Base-by-base conservation (phyloP, 1,140 invertebrate genomes). In the Solenopsis invicta region DNA sequence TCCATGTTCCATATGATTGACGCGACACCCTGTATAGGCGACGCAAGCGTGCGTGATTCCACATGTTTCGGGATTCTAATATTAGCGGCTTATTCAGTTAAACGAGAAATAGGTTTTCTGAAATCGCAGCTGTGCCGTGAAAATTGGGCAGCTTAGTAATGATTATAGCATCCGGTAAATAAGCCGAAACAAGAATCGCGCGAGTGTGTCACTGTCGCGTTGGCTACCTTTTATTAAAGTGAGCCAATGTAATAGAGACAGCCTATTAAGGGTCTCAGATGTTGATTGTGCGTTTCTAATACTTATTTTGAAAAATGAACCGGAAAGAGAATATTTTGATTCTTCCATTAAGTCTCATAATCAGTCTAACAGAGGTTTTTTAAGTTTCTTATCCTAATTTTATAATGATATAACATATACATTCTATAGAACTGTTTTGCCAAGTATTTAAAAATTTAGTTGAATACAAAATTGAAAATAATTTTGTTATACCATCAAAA, bases 51-150 rank as follows among this genome's bases (percentile, higher is more conserved):
- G 34, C 69, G 64, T 87, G 92, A 85, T 93, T 93, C 91, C 93
- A 94, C 91, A 87, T 88, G 94, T 94, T 93, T 94, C 93, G 10
- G 52, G 59, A 87, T 87, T 93, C 94, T 94, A 94, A 94, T 94
- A 93, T 94, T 94, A 94, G 93, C 91, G 12, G 88, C 84, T 91
- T 92, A 90, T 93, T 93, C 92, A 91, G 90, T 94, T 92, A 69
- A 71, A 77, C 78, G 85, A 78, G 64, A 74, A 76, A 77, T 85
- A 87, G 75, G 62, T 76, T 90, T 87, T 87, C 76, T 78, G 87
- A 77, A 86, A 89, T 87, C 54, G 75, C 85, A 67, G 62, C 54
- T 62, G 29, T 29, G 87, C 29, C 62, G 54, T 74, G 80, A 61
- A 84, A 84, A 84, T 84, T 75, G 80, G 69, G 45, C 69, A 84